These are phyloP conservation scores for Tenthredo livida DNA, from an alignment of 2,888 invertebrate genomes.

Conservation along the genomic window DNA sequence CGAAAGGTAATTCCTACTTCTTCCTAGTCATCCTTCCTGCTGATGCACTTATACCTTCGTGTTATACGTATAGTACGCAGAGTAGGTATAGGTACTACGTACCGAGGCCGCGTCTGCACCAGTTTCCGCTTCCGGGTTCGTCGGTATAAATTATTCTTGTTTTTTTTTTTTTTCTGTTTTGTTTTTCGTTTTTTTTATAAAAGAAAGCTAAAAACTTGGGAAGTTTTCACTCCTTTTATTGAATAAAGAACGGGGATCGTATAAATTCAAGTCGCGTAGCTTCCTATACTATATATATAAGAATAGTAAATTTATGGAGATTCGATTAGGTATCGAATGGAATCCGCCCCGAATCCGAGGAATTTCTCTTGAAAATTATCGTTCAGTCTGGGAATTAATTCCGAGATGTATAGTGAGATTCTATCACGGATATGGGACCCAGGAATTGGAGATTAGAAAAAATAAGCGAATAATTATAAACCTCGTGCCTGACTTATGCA, in stretches of 20 bases:
- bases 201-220: neutral
- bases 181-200: no score
- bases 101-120: neutral
- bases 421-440: neutral
- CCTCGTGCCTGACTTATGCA: no score
- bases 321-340: neutral
- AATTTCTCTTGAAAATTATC: neutral
- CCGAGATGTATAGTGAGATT: neutral
- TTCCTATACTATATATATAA: neutral
- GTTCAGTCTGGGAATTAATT: neutral
- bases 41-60: neutral
- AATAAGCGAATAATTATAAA: neutral
- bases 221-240: neutral
- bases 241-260: no score
- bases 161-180: no score
- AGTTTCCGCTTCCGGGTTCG: constrained; percentile 34
- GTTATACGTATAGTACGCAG: neutral
- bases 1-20: constrained; percentile 14
- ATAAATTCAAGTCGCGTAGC: neutral
- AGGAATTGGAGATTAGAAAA: neutral
- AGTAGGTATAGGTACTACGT: neutral
- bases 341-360: neutral
- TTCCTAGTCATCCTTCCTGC: constrained; percentile 8
- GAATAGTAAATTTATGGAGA: neutral
- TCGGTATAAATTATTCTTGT: neutral